Conservation (phyloP, 2,113 vertebrate genomes). For the Gopherus flavomarginatus region DNA sequence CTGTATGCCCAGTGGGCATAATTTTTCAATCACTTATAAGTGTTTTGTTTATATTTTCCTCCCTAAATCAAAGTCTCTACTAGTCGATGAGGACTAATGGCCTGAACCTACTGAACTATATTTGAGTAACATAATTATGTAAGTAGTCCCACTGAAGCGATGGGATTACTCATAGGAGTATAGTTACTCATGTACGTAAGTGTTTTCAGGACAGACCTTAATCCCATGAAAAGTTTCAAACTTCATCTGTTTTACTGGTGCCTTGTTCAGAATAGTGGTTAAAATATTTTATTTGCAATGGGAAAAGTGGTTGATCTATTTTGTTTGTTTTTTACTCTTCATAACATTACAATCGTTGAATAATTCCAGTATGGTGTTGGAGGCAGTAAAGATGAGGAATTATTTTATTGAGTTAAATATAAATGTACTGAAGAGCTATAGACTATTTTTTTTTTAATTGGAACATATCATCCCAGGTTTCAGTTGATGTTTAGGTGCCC, state of each 20-base stretch:
- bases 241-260: background rate
- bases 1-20: rapidly evolving
- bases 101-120: background rate
- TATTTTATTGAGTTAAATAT: background rate
- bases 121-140: background rate
- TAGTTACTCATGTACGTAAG: background rate
- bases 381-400: background rate
- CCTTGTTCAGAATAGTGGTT: background rate
- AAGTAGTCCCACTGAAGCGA: background rate
- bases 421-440: background rate
- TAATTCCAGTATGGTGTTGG: background rate
- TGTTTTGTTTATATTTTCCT: background rate
- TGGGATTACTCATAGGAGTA: background rate
- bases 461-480: background rate
- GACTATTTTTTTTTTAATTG: background rate
- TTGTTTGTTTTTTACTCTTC: background rate
- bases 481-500: background rate
- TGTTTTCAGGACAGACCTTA: background rate
- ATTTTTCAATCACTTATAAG: background rate
- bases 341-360: background rate
- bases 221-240: background rate
- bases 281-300: background rate
- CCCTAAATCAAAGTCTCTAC: background rate
- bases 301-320: background rate
- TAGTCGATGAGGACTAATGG: background rate